These are phyloP conservation scores for Prionace glauca DNA, from an alignment of 2,797 vertebrate genomes.

Conservation along the genomic window DNA sequence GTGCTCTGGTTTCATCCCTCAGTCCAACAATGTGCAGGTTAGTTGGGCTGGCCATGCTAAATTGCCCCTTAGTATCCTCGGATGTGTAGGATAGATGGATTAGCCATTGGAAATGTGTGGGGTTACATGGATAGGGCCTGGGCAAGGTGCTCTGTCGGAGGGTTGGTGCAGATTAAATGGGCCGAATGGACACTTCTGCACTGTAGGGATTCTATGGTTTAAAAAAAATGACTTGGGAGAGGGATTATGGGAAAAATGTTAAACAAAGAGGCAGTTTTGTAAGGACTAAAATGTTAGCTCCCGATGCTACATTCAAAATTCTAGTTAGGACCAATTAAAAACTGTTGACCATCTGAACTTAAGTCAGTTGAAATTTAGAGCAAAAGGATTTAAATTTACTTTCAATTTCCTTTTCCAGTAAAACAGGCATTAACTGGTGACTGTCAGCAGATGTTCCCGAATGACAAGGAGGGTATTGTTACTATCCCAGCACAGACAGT, in stretches of 20 bases:
- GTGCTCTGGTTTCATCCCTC: no score
- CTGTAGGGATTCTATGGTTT: no score
- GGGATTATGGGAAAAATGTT: not conserved
- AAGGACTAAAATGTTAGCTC: not conserved
- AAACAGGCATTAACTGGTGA: not conserved
- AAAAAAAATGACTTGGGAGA: not conserved
- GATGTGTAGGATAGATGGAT: no score
- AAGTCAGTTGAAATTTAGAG: not conserved
- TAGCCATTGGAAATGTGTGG: no score
- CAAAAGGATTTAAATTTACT: not conserved
- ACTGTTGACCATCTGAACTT: not conserved
- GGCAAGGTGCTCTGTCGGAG: no score
- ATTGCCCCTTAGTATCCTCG: no score
- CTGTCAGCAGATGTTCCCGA: not conserved
- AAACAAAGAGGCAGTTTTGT: not conserved
- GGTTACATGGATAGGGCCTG: no score
- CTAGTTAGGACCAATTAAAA: not conserved
- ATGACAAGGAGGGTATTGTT: not conserved
- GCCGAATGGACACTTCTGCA: no score
- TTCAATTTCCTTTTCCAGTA: not conserved
- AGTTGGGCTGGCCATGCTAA: no score
- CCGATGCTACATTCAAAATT: not conserved
- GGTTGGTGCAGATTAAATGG: no score
- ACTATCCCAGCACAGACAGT: no score
- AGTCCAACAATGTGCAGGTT: no score